Evolutionary conservation across 2,797 vertebrate species (phyloP).

Genomic region (Gobionotothen gibberifrons): DNA sequence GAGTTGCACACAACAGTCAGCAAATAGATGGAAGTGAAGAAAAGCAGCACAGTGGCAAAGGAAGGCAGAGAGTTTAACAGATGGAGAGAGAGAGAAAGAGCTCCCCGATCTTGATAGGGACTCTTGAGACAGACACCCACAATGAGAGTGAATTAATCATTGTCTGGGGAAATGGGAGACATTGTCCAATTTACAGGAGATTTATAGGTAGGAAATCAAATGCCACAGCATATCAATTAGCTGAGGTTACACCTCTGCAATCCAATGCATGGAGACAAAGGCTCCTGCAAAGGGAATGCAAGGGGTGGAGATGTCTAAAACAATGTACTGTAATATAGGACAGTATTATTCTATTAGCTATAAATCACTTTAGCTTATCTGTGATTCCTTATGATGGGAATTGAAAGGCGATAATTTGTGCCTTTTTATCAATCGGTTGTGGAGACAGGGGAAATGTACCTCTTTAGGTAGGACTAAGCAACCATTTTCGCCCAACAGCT

Average conservation of each 20-base stretch:
- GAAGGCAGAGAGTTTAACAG: neutral
- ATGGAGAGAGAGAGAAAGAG: slow-evolving; percentile 1
- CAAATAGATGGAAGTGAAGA: slow-evolving; percentile 29
- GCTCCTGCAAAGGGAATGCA: slow-evolving; percentile 39
- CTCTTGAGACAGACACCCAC: slow-evolving; percentile 56
- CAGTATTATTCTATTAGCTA: slow-evolving; percentile 26
- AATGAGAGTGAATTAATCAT: slow-evolving; percentile 65
- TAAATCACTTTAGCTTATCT: slow-evolving; percentile 35
- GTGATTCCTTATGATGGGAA: slow-evolving; percentile 27
- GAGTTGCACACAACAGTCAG: slow-evolving; percentile 28
- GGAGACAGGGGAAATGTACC: slow-evolving; percentile 28
- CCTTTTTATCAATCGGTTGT: slow-evolving; percentile 24
- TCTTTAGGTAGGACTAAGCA: slow-evolving; percentile 31
- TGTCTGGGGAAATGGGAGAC: slow-evolving; percentile 61
- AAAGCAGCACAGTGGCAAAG: slow-evolving; percentile 22
- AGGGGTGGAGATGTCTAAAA: slow-evolving; percentile 45
- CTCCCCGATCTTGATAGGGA: slow-evolving; percentile 56
- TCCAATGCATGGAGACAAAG: slow-evolving; percentile 47
- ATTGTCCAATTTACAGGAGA: slow-evolving; percentile 62
- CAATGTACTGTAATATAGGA: slow-evolving; percentile 40
- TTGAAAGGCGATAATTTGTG: slow-evolving; percentile 28
- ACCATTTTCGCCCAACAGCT: slow-evolving; percentile 44
- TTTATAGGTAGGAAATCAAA: slow-evolving; percentile 73
- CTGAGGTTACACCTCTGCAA: slow-evolving; percentile 59
- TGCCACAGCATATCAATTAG: slow-evolving; percentile 67